phyloP scores from a whole-genome alignment of 23 tunicate genomes.

The Oikopleura dioica region DNA sequence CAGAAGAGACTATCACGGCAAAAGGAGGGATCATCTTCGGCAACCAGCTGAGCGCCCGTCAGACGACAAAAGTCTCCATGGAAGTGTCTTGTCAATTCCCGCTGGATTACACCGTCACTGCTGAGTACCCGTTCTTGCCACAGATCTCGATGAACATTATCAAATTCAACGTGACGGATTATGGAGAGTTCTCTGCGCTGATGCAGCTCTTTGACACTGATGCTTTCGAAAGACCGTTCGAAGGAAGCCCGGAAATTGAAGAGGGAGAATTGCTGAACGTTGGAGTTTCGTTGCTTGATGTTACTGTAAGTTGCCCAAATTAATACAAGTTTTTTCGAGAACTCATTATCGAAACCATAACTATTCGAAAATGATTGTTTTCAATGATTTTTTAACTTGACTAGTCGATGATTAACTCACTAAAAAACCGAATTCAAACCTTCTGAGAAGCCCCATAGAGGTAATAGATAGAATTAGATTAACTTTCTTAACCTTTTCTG shows the following conservation, averaged over 20 bases:
- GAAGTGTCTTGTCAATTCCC: slow-evolving; percentile 41
- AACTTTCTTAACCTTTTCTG: too few relatives aligned
- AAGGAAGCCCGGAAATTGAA: slow-evolving; percentile 23
- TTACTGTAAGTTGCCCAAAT: background rate
- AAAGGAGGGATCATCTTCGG: background rate
- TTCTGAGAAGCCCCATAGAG: too few relatives aligned
- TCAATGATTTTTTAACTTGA: too few relatives aligned
- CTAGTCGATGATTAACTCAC: too few relatives aligned
- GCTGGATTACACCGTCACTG: slow-evolving; percentile 23
- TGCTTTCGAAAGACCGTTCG: slow-evolving; percentile 25
- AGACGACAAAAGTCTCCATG: slow-evolving; percentile 19
- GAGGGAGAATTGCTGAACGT: slow-evolving; percentile 33
- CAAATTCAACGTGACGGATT: slow-evolving; percentile 52
- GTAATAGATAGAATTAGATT: too few relatives aligned
- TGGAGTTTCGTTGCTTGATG: slow-evolving; percentile 33
- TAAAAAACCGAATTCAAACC: too few relatives aligned
- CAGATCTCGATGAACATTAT: slow-evolving; percentile 27
- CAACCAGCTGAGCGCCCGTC: background rate
- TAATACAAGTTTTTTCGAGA: too few relatives aligned
- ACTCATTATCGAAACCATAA: too few relatives aligned
- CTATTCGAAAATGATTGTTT: too few relatives aligned
- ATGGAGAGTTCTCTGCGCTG: slow-evolving; percentile 62
- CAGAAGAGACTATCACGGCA: too few relatives aligned
- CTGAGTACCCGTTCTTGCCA: slow-evolving; percentile 37
- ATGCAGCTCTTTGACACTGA: slow-evolving; percentile 52